Evolutionary conservation across 2,797 vertebrate genomes (phyloP), one percentile per base, ranked within the genome.

Genomic region (Chelon auratus): DNA sequence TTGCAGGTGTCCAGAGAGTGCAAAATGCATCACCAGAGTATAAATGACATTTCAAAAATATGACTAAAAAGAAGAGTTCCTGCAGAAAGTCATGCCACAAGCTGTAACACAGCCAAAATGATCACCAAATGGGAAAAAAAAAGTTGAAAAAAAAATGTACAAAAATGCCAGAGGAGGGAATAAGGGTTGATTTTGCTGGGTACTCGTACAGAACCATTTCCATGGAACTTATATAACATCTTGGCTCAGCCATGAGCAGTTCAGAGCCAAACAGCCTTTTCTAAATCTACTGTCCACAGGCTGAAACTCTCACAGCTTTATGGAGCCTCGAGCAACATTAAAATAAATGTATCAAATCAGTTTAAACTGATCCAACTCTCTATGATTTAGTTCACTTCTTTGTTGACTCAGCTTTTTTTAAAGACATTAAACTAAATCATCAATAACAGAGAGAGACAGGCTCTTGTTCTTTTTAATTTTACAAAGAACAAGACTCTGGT

Each of bases 191-290:
- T 36, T 9, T 36, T 43, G 72, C 57, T 68, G 57, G 42, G 37
- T 52, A n/a, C 36, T 62, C 6, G 26, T 24, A 51, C 30, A 52
- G 6, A 68, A 58, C 18, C 33, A 63, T 63, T 75, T 57, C n/a
- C 40, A 43, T 61, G n/a, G 52, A 39, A 62, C 66, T 37, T 17
- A 53, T 63, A 53, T 59, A 40, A 68, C 45, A n/a, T 58, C 62
- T 52, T 68, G 73, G 73, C 73, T 69, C 39, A 1, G 40, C 14
- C 17, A 47, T 56, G 5, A 54, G 39, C 26, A 22, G 3, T 26
- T 69, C 54, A 0, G 33, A 40, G 73, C 73, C 60, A 76, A 37
- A 12, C 2, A 4, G 13, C 37, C 14, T 17, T 50, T 14, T 43
- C n/a, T n/a, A 24, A 47, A 6, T 17, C 14, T 18, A 3, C 33